Conservation (phyloP, 2,797 vertebrate species). For the Gouania willdenowi region DNA sequence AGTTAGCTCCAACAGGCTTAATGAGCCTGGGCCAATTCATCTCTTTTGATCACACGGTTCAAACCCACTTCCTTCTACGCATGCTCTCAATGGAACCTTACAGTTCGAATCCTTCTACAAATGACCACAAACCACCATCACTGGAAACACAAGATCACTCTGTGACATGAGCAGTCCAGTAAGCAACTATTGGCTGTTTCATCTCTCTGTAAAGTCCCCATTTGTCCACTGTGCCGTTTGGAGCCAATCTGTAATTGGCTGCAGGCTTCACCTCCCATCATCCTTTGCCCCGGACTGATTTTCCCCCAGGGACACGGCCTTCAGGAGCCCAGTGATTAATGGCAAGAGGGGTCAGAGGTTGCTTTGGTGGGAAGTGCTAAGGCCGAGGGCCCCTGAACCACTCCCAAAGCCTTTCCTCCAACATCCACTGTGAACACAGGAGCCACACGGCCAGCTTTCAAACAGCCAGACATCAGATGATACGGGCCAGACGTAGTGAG, state of each 20-base stretch:
- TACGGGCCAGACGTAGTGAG: constrained; percentile 25
- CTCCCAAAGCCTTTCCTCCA: constrained; percentile 77
- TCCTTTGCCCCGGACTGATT: constrained; percentile 77
- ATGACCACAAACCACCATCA: not conserved
- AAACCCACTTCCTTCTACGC: constrained; percentile 1
- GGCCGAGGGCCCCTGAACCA: constrained; percentile 70
- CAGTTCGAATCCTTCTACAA: not conserved
- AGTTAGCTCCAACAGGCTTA: constrained; percentile 61
- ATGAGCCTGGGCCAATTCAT: constrained; percentile 47
- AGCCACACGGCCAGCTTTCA: constrained; percentile 38
- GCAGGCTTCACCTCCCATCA: constrained; percentile 78
- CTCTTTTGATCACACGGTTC: constrained; percentile 47
- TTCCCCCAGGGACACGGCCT: constrained; percentile 88
- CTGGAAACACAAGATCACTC: not conserved
- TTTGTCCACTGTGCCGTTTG: constrained; percentile 52
- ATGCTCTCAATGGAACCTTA: not conserved
- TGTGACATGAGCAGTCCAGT: constrained; percentile 7
- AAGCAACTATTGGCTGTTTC: constrained; percentile 39
- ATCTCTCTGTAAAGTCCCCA: constrained; percentile 45
- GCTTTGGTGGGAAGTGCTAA: constrained; percentile 84
- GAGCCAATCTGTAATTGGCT: constrained; percentile 71
- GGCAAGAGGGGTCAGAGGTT: constrained; percentile 85
- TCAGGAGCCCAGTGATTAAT: constrained; percentile 95
- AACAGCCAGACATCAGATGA: constrained; percentile 40
- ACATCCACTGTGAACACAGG: constrained; percentile 37